Percentiles rank a stretch among this genome's conserved stretches.
phyloP scores from a whole-genome alignment of 1,140 invertebrate species.

The Uloborus diversus region DNA sequence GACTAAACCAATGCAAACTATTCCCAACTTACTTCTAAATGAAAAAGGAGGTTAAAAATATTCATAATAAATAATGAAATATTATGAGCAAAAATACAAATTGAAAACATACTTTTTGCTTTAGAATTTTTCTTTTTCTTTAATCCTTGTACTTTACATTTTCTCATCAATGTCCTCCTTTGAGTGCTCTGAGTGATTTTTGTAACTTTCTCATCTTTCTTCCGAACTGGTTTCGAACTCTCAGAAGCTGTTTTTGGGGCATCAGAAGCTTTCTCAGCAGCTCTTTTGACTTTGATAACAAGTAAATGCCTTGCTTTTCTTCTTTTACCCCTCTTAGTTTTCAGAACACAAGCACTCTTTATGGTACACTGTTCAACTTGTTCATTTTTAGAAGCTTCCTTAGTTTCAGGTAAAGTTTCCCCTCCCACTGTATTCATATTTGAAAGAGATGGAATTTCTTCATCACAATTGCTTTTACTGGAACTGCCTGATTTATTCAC shows the following conservation, averaged over 20 bases:
- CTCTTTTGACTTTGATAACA: conserved; percentile 47
- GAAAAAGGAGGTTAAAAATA: no score
- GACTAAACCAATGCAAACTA: no score
- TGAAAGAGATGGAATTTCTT: conserved; percentile 4
- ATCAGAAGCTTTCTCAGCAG: conserved; percentile 13
- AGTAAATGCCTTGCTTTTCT: conserved; percentile 34
- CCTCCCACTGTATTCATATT: not conserved
- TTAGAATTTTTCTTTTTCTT: not conserved
- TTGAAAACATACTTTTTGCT: conserved; percentile 18
- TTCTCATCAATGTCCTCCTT: conserved; percentile 34
- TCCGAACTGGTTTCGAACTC: not conserved
- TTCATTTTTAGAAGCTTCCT: not conserved
- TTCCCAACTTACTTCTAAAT: no score
- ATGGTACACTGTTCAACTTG: conserved; percentile 33
- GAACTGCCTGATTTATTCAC: conserved; percentile 10
- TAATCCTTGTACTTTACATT: conserved; percentile 36
- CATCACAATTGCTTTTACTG: not conserved
- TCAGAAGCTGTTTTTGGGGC: not conserved
- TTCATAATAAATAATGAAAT: not conserved
- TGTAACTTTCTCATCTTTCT: conserved; percentile 8
- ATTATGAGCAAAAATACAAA: not conserved
- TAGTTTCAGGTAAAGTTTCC: not conserved
- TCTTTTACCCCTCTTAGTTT: conserved; percentile 29
- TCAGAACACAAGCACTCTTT: conserved; percentile 32
- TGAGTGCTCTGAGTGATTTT: conserved; percentile 5